phyloP scores from a whole-genome alignment of 2,888 invertebrate species.

The Rhodophaea formosa region DNA sequence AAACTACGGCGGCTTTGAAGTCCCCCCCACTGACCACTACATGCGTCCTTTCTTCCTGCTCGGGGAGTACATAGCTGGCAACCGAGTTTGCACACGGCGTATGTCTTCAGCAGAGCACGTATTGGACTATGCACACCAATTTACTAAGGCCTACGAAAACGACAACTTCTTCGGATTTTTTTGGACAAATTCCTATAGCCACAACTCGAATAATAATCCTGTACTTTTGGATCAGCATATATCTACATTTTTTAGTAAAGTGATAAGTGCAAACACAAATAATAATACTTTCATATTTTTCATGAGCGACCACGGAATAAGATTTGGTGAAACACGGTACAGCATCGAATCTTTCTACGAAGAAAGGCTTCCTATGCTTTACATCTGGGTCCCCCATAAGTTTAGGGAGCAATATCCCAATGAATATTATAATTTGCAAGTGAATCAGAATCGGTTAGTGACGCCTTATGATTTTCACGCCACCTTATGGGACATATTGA shows the following conservation, averaged over 20 bases:
- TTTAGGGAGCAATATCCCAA: conserved; percentile 78
- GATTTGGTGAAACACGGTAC: conserved; percentile 85
- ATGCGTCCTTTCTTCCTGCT: conserved; percentile 86
- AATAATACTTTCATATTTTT: conserved; percentile 86
- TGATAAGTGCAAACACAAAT: conserved; percentile 76
- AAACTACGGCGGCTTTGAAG: conserved; percentile 48
- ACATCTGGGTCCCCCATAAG: conserved; percentile 84
- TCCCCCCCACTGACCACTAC: conserved; percentile 90
- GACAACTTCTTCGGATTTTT: conserved; percentile 85
- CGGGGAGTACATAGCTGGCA: conserved; percentile 57
- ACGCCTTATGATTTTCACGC: conserved; percentile 88
- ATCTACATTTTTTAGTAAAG: conserved; percentile 72
- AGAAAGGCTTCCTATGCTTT: conserved; percentile 88
- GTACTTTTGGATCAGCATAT: conserved; percentile 83
- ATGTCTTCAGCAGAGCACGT: conserved; percentile 83
- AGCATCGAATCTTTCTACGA: conserved; percentile 88
- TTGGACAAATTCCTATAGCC: conserved; percentile 88
- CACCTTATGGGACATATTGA: conserved; percentile 83
- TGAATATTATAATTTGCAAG: conserved; percentile 78
- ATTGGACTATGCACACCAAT: conserved; percentile 83
- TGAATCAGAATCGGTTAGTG: conserved; percentile 84
- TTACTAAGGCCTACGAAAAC: conserved; percentile 80
- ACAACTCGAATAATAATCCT: conserved; percentile 84
- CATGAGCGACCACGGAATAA: conserved; percentile 88
- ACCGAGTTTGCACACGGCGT: conserved; percentile 52